These are phyloP conservation scores for Telmatochromis brachygnathus DNA, from an alignment of 2,113 vertebrate genomes.

Conservation along the genomic window DNA sequence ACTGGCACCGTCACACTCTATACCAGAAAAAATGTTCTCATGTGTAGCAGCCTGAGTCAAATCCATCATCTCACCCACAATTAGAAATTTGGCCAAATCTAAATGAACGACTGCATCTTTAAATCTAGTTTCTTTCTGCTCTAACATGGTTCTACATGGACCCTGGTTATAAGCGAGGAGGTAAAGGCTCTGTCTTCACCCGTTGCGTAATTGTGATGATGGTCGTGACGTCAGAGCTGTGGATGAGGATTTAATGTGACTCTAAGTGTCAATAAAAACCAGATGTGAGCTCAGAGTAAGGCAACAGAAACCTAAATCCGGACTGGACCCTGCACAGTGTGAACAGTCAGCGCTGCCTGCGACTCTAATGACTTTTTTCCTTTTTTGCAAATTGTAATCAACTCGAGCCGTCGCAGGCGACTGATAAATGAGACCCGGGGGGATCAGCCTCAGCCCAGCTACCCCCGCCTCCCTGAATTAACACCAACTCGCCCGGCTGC, in stretches of 20 bases:
- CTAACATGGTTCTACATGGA: background rate
- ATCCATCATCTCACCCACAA: background rate
- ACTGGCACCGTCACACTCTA: background rate
- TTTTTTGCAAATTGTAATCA: conserved; percentile 96
- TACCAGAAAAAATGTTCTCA: background rate
- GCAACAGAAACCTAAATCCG: background rate
- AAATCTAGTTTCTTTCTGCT: background rate
- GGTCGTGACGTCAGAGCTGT: background rate
- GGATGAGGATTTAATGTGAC: background rate
- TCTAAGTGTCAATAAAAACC: background rate
- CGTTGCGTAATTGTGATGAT: background rate
- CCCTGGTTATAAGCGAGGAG: background rate
- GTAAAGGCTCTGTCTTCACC: background rate
- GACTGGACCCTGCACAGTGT: background rate
- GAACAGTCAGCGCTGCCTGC: background rate
- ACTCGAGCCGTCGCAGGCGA: conserved; percentile 81
- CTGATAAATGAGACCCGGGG: conserved; percentile 91
- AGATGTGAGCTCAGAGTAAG: background rate
- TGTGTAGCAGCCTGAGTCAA: background rate
- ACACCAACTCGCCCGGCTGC: background rate
- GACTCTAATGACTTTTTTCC: conserved; percentile 87
- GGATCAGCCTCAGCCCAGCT: background rate
- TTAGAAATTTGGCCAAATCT: background rate
- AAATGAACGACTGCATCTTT: background rate
- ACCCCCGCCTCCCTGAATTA: conserved; percentile 62